These are phyloP conservation scores for Sebastes flavidus DNA, from an alignment of 2,797 vertebrate species.

Conservation along the genomic window DNA sequence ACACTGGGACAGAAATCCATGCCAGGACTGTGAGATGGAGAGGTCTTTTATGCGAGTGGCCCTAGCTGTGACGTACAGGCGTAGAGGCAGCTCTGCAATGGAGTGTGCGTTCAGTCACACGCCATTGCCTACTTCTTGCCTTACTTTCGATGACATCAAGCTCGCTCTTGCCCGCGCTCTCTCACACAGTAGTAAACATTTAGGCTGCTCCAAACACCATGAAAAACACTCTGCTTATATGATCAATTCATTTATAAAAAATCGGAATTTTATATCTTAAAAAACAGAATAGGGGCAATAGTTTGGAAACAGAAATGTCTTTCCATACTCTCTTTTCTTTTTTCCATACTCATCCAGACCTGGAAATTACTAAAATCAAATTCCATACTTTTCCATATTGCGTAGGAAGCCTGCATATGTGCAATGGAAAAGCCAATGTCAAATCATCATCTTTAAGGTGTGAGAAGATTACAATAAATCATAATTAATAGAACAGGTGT, in stretches of 20 bases:
- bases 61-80: no score
- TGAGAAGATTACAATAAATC: background rate
- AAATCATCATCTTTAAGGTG: no score
- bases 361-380: no score
- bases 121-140: background rate
- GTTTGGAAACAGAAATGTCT: background rate
- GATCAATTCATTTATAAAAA: background rate
- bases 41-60: no score
- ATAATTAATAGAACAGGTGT: background rate
- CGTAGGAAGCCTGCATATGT: no score
- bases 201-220: background rate
- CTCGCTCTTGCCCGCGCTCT: background rate
- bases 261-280: background rate
- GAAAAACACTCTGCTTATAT: background rate
- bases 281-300: background rate
- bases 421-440: no score
- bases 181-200: background rate
- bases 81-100: no score
- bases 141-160: background rate
- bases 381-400: no score
- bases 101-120: no score
- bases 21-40: no score
- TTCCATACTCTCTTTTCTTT: background rate
- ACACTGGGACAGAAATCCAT: no score
- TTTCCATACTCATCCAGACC: background rate